phyloP scores from a whole-genome alignment of 1,140 invertebrate species.

The Vanessa atalanta region DNA sequence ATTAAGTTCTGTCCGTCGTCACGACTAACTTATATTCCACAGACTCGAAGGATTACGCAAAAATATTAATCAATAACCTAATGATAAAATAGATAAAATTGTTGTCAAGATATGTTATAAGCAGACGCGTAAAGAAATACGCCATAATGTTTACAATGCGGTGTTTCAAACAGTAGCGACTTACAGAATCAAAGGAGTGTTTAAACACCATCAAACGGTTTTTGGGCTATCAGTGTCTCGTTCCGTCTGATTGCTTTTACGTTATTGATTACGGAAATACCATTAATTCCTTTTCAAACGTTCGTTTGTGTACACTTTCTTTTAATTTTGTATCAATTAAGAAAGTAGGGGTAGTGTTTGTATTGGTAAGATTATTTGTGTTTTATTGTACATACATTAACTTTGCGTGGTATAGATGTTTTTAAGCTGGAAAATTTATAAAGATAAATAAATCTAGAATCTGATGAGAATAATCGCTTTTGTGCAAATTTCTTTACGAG shows the following conservation, averaged over 20 bases:
- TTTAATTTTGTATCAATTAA: background rate
- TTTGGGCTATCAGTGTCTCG: background rate
- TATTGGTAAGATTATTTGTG: no score
- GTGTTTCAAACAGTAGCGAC: constrained; percentile 33
- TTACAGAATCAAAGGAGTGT: constrained; percentile 30
- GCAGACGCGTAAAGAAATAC: constrained; percentile 23
- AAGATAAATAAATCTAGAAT: no score
- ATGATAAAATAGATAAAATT: background rate
- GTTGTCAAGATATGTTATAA: background rate
- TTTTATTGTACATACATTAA: no score
- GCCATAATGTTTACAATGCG: constrained; percentile 27
- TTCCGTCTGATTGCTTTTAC: constrained; percentile 19
- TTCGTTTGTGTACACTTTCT: background rate
- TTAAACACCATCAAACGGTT: constrained; percentile 33
- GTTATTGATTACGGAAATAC: constrained; percentile 23
- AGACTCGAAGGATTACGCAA: no score
- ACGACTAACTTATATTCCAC: no score
- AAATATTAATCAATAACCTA: no score
- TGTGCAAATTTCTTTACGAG: no score
- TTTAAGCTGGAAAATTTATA: no score
- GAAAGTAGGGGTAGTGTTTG: no score
- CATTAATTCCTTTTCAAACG: background rate
- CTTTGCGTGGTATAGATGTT: no score
- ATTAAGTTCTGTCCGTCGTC: no score
- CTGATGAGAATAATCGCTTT: no score